phyloP scores from a whole-genome alignment of 1,140 invertebrate species.

The Microplitis mediator region DNA sequence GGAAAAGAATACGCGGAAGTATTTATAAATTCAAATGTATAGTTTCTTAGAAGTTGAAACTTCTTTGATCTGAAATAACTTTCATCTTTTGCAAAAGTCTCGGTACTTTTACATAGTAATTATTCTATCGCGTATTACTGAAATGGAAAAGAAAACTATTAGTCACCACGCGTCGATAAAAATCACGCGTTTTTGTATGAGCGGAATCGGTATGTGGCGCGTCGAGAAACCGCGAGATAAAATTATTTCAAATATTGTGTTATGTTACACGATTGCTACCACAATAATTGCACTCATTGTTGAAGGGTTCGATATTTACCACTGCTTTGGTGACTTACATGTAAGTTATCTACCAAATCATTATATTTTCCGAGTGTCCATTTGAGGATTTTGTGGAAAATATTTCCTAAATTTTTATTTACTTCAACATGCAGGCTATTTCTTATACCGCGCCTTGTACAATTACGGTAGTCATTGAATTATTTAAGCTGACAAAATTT shows the following conservation, averaged over 20 bases:
- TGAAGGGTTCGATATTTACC: slow-evolving; percentile 34
- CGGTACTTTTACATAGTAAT: no score
- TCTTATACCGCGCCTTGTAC: slow-evolving; percentile 33
- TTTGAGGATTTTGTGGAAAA: no score
- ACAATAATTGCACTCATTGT: slow-evolving; percentile 33
- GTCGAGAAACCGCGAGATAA: slow-evolving; percentile 28
- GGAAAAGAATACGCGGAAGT: no score
- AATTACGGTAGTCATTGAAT: slow-evolving; percentile 28
- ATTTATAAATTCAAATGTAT: no score
- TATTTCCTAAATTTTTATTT: background rate
- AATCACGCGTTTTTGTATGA: slow-evolving; percentile 36
- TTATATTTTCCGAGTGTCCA: no score
- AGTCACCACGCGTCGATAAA: no score
- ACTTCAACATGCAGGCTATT: slow-evolving; percentile 25
- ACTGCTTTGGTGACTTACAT: slow-evolving; percentile 32
- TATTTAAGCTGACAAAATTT: slow-evolving; percentile 32
- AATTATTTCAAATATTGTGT: slow-evolving; percentile 30
- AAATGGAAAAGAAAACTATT: no score
- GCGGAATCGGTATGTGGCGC: slow-evolving; percentile 40
- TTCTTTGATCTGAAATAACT: no score
- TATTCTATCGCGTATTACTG: no score
- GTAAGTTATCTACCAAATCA: slow-evolving; percentile 16
- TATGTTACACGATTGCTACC: slow-evolving; percentile 26
- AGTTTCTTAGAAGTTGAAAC: no score
- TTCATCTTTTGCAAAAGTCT: no score